Conservation (phyloP, 92 coral and sea anemone genomes). For the Parazoanthus darwini region DNA sequence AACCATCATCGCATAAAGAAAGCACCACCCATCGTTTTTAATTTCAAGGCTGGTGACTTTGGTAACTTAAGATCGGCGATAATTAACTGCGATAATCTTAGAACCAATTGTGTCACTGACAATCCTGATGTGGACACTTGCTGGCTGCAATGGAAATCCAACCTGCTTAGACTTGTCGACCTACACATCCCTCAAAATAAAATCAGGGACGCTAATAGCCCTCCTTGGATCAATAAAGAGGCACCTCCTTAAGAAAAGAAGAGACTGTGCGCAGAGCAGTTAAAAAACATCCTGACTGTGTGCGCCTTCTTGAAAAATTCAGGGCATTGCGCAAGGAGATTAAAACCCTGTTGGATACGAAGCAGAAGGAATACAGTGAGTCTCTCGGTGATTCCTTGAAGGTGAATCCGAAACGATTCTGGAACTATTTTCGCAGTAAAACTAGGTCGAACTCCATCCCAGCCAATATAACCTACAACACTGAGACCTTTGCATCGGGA, state of each 20-base stretch:
- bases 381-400: conserved; percentile 46
- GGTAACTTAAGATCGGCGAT: neutral
- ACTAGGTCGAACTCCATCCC: neutral
- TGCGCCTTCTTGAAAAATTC: neutral
- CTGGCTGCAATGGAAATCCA: conserved; percentile 41
- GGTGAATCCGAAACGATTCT: conserved; percentile 43
- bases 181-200: conserved; percentile 31
- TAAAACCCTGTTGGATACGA: neutral
- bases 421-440: conserved; percentile 44
- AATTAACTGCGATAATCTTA: neutral
- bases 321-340: too few relatives aligned
- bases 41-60: neutral
- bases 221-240: conserved; percentile 47
- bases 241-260: conserved; percentile 59
- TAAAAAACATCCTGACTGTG: conserved; percentile 34
- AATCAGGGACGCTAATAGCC: conserved; percentile 37
- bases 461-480: conserved; percentile 20
- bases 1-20: neutral
- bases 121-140: conserved; percentile 8
- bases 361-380: conserved; percentile 43
- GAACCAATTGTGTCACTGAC: neutral
- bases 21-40: neutral
- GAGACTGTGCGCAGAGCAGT: conserved; percentile 48
- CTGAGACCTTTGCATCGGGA: conserved; percentile 10
- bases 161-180: conserved; percentile 31